Conservation (phyloP, 1,140 invertebrate species). For the Caenorhabditis tropicalis region DNA sequence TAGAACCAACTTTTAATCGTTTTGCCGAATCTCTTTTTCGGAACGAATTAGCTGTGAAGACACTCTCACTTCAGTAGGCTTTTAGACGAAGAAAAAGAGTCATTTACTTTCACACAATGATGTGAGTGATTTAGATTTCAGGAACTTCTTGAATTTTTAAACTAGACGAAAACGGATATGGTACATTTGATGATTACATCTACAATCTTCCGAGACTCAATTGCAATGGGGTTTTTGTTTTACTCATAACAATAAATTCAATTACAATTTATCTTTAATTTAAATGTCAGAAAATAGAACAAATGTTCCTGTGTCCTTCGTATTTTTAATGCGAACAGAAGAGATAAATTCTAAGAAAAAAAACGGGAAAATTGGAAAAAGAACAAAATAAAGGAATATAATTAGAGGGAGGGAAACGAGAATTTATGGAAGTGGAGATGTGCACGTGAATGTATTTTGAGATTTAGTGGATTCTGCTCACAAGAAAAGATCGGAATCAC, state of each 20-base stretch:
- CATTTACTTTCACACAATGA: conserved; percentile 2
- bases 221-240: too few relatives aligned
- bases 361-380: neutral
- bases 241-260: too few relatives aligned
- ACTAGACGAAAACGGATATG: too few relatives aligned
- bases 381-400: neutral
- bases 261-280: too few relatives aligned
- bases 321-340: too few relatives aligned
- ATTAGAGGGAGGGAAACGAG: conserved; percentile 14
- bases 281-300: too few relatives aligned
- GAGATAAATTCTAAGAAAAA: neutral
- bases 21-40: conserved; percentile 43
- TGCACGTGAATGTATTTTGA: conserved; percentile 6
- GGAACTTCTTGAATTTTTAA: neutral
- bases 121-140: conserved; percentile 17
- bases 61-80: neutral
- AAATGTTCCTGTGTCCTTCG: too few relatives aligned
- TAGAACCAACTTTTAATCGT: conserved; percentile 14
- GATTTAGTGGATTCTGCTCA: neutral
- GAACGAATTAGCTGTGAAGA: conserved; percentile 41
- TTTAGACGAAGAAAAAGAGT: neutral
- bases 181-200: too few relatives aligned
- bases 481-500: neutral
- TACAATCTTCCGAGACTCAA: too few relatives aligned
- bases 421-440: conserved; percentile 27